Evolutionary conservation across 2,888 invertebrate genomes (phyloP).

Genomic region (Hyalella azteca): DNA sequence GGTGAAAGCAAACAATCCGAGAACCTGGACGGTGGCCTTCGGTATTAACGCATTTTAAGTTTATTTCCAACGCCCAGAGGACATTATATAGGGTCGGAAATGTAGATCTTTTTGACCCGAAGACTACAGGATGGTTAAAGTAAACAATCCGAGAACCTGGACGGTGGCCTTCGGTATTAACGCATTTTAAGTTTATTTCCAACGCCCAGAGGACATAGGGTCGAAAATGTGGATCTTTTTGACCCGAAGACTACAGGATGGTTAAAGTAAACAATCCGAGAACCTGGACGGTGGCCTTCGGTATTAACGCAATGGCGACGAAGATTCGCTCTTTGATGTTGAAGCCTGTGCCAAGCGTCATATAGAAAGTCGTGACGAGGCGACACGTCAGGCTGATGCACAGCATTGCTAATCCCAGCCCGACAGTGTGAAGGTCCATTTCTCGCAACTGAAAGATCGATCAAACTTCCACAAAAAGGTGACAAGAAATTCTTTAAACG

Average conservation of each 20-base stretch:
- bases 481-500: too few relatives aligned
- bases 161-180: constrained; percentile 98
- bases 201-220: too few relatives aligned
- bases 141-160: too few relatives aligned
- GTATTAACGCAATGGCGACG: constrained; percentile 89
- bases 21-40: too few relatives aligned
- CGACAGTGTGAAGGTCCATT: constrained; percentile 47
- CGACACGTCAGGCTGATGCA: constrained; percentile 66
- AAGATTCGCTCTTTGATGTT: constrained; percentile 85
- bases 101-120: too few relatives aligned
- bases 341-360: constrained; percentile 54
- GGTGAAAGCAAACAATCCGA: too few relatives aligned
- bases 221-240: constrained; percentile 92
- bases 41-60: too few relatives aligned
- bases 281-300: constrained; percentile 96
- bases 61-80: too few relatives aligned
- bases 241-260: constrained; percentile 62
- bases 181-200: too few relatives aligned
- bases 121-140: too few relatives aligned
- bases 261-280: constrained; percentile 60
- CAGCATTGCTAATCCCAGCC: constrained; percentile 50
- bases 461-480: too few relatives aligned
- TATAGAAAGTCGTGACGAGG: constrained; percentile 59
- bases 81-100: too few relatives aligned
- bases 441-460: constrained; percentile 59